Base-by-base conservation (phyloP, 2,797 vertebrate genomes). In the Amblyopsis hoosieri region DNA sequence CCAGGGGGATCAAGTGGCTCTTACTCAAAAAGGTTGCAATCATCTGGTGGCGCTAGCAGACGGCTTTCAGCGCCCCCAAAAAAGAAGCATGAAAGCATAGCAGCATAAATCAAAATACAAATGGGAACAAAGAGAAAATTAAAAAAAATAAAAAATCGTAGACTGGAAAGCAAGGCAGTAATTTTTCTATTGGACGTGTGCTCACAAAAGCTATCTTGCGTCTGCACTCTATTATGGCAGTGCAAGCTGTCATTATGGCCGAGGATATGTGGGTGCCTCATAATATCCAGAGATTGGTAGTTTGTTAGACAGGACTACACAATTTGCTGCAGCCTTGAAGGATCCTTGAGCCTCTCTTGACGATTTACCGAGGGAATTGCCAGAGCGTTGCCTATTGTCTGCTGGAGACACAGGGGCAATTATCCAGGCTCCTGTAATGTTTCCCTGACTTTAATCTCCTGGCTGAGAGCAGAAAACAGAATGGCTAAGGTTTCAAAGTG, bases 381-480 rank as follows among this genome's bases (percentile, higher is more conserved):
- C 88, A 57, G 86, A 93, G 92, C 90, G 72, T 87, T 89, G 77
- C 86, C 87, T 90, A 94, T 92, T 93, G 91, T 94, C 88, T 91
- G 85, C 82, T 64, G 70, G 84, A 78, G 88, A 90, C 58, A 89
- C 90, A 79, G 74, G 91, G 90, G 90, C 90, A 84, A 91, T 93
- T 88, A 79, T 85, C 87, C 75, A 86, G 82, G 89, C 91, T 91
- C 87, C 92, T 87, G 91, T 93, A 92, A 92, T 90, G 89, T 93
- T 93, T 91, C 90, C 91, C 88, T 73, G 76, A 86, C 91, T 93
- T 93, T 92, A 93, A 94, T 93, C 92, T 92, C 89, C 87, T 76
- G 89, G 84, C 89, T 89, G 89, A 81, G 88, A 90, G 91, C 81
- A 81, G 90, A 90, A 90, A 90, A 88, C 89, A 89, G 86, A 89